Evolutionary conservation across 2,113 vertebrate genomes (phyloP), one percentile per base, ranked within the genome.

Genomic region (Ammospiza nelsoni): DNA sequence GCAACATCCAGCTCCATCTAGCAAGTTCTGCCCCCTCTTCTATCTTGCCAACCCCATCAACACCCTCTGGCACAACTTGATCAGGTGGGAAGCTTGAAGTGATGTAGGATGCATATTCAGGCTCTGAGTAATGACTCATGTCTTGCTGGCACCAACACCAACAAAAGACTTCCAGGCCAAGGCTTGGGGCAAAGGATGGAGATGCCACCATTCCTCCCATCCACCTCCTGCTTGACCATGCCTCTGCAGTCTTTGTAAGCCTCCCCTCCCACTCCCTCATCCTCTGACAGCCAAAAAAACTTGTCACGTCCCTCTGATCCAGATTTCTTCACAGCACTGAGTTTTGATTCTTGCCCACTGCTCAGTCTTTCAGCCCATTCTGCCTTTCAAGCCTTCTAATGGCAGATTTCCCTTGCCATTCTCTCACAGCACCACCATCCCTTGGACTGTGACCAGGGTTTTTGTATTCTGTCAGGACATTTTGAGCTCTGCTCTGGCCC

Each of bases 1-100:
- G 43, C 46, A 95, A 87, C 51, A 62, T 61, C 37, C 35, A 65
- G 58, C 29, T 95, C 39, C 51, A 89, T 67, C 28, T 79, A 89
- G 81, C 66, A 87, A 93, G 39, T 85, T 83, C 87, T 91, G 16
- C 51, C 37, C n/a, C 74, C 66, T 91, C 81, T 62, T 39, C 62
- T 41, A 76, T 69, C 84, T 88, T 83, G 72, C 68, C 78, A 92
- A 51, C 22, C 31, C 52, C 43, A 76, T 41, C 74, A 85, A 43
- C 51, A 89, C 46, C 25, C 58, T 84, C 37, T 22, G 1, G 39
- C 58, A 92, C 68, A 87, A 76, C 37, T 72, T 48, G 24, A 41
- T 76, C 31, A 55, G 14, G 49, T 15, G 11, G 84, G 80, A 78
- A 82, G 25, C 25, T 31, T 66, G 25, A 79, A 96, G 49, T 3